Conservation (phyloP, 2,888 invertebrate genomes). For the Exephanes ischioxanthus region DNA sequence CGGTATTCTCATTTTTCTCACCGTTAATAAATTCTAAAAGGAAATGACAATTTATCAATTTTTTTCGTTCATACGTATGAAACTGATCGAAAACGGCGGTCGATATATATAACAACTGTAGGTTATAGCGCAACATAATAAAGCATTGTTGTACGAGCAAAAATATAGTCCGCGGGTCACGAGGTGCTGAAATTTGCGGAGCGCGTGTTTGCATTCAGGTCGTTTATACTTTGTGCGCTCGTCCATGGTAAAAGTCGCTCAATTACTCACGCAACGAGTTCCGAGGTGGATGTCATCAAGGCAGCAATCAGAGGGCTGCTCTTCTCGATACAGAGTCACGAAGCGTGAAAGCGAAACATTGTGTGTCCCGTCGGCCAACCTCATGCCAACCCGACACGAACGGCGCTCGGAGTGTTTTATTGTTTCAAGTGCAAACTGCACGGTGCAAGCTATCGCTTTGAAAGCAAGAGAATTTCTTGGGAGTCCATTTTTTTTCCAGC, state of each 20-base stretch:
- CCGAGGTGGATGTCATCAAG: slow-evolving; percentile 26
- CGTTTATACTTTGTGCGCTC: not conserved
- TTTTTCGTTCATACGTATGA: not conserved
- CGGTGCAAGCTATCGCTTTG: not conserved
- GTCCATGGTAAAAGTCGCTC: slow-evolving; percentile 20
- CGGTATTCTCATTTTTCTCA: too few relatives aligned
- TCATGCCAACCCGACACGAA: not conserved
- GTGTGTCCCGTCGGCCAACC: not conserved
- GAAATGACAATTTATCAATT: not conserved
- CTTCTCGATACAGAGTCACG: slow-evolving; percentile 5
- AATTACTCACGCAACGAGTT: slow-evolving; percentile 18
- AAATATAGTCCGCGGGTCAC: not conserved
- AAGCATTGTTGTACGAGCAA: not conserved
- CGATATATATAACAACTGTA: not conserved
- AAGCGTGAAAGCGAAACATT: slow-evolving; percentile 41
- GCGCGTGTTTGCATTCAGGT: not conserved
- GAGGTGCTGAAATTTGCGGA: not conserved
- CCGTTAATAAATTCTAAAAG: too few relatives aligned
- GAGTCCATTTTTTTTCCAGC: not conserved
- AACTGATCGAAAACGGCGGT: not conserved
- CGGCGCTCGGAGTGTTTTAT: not conserved
- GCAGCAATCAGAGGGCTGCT: slow-evolving; percentile 23
- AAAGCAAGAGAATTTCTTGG: slow-evolving; percentile 6
- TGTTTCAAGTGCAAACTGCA: slow-evolving; percentile 37
- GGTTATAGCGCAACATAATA: not conserved